Evolutionary conservation across 2,113 vertebrate genomes (phyloP).

Genomic region (Cygnus atratus): DNA sequence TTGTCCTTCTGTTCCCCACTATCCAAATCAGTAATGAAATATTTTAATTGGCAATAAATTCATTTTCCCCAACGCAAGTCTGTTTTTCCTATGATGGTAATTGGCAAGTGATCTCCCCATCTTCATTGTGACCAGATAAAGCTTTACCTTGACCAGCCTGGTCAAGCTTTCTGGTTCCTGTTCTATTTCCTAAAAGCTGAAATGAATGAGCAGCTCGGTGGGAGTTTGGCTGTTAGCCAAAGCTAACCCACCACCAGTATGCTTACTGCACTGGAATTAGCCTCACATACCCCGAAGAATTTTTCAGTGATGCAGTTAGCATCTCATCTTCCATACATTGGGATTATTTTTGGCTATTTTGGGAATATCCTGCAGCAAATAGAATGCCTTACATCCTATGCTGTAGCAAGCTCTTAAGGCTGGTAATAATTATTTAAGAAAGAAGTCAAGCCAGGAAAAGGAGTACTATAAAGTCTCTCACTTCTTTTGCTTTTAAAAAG

Average conservation of each 20-base stretch:
- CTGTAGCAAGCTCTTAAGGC: neutral
- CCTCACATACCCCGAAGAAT: neutral
- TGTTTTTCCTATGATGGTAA: neutral
- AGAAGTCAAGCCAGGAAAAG: neutral
- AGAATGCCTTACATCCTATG: neutral
- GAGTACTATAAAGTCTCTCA: neutral
- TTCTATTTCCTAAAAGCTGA: neutral
- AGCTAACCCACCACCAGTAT: neutral
- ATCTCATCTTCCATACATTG: neutral
- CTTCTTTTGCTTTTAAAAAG: neutral
- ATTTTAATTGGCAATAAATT: neutral
- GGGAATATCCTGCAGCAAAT: neutral
- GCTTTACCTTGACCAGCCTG: no score
- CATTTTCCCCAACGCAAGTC: neutral
- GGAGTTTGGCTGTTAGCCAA: fast-evolving
- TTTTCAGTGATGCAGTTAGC: neutral
- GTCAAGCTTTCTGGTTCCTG: neutral
- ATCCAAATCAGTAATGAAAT: neutral
- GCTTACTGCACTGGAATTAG: neutral
- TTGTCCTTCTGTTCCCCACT: neutral
- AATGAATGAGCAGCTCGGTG: neutral
- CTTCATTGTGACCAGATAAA: neutral
- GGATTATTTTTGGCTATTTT: neutral
- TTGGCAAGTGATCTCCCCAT: neutral
- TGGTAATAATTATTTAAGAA: neutral